Conservation (phyloP, 2,797 vertebrate genomes). For the Esox lucius region DNA sequence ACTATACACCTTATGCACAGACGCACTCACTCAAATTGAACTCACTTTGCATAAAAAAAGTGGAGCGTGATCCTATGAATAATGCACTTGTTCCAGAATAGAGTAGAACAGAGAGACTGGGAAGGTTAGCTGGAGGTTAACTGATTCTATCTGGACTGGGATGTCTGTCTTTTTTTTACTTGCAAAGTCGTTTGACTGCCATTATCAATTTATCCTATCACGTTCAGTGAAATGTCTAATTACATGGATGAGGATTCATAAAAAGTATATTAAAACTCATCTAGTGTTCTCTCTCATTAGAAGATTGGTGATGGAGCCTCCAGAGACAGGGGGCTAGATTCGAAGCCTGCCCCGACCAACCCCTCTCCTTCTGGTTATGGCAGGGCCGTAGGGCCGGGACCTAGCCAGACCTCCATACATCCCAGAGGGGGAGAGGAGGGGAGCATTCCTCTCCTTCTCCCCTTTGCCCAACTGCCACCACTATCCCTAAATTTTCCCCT, state of each 20-base stretch:
- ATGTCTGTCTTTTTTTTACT: neutral
- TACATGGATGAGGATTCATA: neutral
- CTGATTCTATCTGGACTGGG: constrained; percentile 11
- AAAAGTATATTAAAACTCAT: constrained; percentile 9
- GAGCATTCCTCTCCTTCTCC: neutral
- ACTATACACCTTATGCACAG: neutral
- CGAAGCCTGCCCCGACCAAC: neutral
- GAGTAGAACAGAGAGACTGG: constrained; percentile 10
- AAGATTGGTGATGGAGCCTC: constrained; percentile 40
- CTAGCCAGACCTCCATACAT: neutral
- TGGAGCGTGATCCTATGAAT: constrained; percentile 34
- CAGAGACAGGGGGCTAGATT: constrained; percentile 29
- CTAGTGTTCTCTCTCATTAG: constrained; percentile 14
- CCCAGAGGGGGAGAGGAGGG: constrained; percentile 8
- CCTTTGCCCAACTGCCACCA: neutral
- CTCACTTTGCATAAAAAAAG: constrained; percentile 28
- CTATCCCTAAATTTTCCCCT: constrained; percentile 22
- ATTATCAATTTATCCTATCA: too few species aligned
- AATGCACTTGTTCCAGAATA: constrained; percentile 27
- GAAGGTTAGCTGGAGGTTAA: constrained; percentile 37
- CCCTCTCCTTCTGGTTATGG: constrained; percentile 18
- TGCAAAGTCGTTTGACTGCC: too few species aligned
- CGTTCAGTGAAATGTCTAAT: too few species aligned
- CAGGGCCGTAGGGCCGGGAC: constrained; percentile 9
- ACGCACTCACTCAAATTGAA: neutral